A percentile compares a stretch with the other conserved stretches of the same genome.
Evolutionary conservation across 1,140 invertebrate genomes (phyloP).

Genomic region (Brachionus rotundiformis): DNA sequence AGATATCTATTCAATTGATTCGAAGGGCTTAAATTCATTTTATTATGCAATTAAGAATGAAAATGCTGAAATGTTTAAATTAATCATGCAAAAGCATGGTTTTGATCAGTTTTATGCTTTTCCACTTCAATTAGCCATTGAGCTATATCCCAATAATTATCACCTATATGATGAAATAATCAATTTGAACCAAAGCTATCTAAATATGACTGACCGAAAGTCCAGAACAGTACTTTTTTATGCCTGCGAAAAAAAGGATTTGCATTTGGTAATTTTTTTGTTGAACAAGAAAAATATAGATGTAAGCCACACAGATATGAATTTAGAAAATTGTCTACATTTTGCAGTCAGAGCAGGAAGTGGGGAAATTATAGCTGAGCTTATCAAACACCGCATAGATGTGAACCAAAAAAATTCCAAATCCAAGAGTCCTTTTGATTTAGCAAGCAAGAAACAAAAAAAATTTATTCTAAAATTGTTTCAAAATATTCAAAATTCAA

Average conservation of each 20-base stretch:
- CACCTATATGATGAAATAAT: neutral
- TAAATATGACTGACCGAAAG: neutral
- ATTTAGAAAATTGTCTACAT: neutral
- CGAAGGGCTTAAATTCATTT: neutral
- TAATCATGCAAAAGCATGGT: neutral
- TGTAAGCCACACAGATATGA: neutral
- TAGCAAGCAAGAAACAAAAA: neutral
- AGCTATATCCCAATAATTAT: neutral
- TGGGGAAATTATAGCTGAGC: neutral
- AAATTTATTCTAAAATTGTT: neutral
- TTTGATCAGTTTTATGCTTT: no score
- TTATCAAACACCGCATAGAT: neutral
- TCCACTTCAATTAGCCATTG: neutral
- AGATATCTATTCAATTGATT: neutral
- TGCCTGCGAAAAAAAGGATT: neutral
- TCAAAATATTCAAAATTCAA: neutral
- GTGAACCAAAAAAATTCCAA: neutral
- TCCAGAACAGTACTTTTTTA: neutral
- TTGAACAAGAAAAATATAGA: neutral
- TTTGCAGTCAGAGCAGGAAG: neutral
- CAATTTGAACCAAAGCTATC: neutral
- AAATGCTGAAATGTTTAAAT: neutral
- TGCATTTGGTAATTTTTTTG: neutral
- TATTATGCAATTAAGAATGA: neutral
- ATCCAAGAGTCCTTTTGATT: neutral